Evolutionary conservation across 2,113 vertebrate species (phyloP).

Genomic region (Piprites chloris): DNA sequence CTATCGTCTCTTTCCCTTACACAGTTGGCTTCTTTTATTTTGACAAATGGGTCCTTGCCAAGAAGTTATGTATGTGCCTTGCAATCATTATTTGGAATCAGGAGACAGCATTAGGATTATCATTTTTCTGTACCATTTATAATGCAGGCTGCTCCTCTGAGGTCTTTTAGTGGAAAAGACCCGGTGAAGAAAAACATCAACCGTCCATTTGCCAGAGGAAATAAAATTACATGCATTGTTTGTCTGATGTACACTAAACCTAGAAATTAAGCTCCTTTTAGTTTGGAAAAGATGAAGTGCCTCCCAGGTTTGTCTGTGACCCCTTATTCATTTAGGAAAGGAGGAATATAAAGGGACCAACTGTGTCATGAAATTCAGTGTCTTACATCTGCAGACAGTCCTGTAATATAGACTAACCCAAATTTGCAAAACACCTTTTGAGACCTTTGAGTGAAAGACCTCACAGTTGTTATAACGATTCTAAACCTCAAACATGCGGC

Average conservation of each 20-base stretch:
- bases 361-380: neutral
- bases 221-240: neutral
- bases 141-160: neutral
- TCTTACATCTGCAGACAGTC: neutral
- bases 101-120: neutral
- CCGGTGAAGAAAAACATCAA: neutral
- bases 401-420: neutral
- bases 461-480: neutral
- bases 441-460: neutral
- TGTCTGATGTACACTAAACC: neutral
- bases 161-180: neutral
- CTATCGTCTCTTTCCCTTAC: neutral
- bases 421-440: neutral
- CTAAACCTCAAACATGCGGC: neutral
- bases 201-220: neutral
- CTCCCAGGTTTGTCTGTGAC: neutral
- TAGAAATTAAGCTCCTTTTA: neutral
- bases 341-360: neutral
- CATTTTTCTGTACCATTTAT: constrained; percentile 47
- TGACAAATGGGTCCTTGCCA: constrained; percentile 20
- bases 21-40: constrained; percentile 10
- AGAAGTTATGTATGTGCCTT: neutral
- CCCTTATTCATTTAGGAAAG: neutral
- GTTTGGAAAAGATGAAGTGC: neutral
- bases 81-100: constrained; percentile 20